Evolutionary conservation across 1,140 invertebrate species (phyloP), one percentile per base, ranked within the genome.

Genomic region (Anastatus disparis): DNA sequence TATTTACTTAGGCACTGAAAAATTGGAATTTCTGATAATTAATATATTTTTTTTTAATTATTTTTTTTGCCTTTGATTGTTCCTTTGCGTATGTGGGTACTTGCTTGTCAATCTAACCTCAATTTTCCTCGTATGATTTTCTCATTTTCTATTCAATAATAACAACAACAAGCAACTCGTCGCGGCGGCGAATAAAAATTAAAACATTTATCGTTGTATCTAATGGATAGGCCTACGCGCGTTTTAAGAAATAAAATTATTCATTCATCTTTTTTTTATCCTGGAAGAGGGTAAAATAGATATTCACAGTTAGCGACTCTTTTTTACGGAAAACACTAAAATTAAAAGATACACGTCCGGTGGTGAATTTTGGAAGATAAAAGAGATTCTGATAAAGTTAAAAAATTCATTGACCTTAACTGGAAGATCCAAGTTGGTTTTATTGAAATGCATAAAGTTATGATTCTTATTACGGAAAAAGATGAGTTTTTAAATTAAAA

Each of bases 1-100:
- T 59, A 61, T 71, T 76, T 59, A 76, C 72, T 76, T 78, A 78
- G 77, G 77, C 77, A 78, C 77, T 78, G 74, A 75, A 75, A 78
- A 61, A 75, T 75, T 75, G 69, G 71, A 73, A 6, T 73, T 75
- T 71, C 53, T 26, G 27, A 67, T 66, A 67, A 66, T 71, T 71
- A 17, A 46, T 46, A 50, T 53, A 44, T 59, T 70, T 65, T 42
- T 71, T 67, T 62, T 17, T 58, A 8, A 22, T 48, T 55, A 13
- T 63, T 67, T 44, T 12, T 44, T n/a, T 13, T 55, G 15, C 29
- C 22, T 65, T 29, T 22, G 12, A 8, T 52, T 42, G 22, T n/a
- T 66, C 55, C 55, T 38, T 10, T 15, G 24, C n/a, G 13, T 3
- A 0, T 17, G 3, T 59, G 29, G n/a, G n/a, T 15, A 13, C 24